Evolutionary conservation across 2,888 invertebrate genomes (phyloP), one percentile per base, ranked within the genome.

Genomic region (Allacma fusca): DNA sequence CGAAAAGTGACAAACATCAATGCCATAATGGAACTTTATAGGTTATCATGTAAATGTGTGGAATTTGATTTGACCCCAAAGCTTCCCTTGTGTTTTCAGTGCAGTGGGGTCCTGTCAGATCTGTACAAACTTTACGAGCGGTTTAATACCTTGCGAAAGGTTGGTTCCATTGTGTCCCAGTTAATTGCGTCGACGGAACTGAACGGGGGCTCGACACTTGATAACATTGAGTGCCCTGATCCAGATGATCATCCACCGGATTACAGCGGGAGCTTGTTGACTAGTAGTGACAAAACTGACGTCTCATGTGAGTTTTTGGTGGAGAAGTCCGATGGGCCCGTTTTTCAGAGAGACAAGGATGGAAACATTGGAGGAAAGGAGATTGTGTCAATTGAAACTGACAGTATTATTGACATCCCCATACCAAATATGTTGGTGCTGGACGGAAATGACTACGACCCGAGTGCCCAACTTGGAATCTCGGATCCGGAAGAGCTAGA

Each of bases 91-190:
- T 65, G 65, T 65, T 28, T 7, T n/a, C 7, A 26, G 1, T 65
- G 65, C 24, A 65, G 29, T n/a, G n/a, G 28, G 4, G n/a, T 65
- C 26, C 65, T 65, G 4, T 65, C 28, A 13, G 19, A 65, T 29
- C 16, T 65, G 28, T 28, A 28, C 29, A 65, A 65, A 65, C 65
- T 65, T 13, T 28, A 28, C 4, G 65, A 65, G n/a, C 26, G 24
- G 12, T 65, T 65, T 29, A 26, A 65, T 29, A 28, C 65, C 16
- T n/a, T 65, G 5, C 26, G 65, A 19, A 65, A 65, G 12, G 29
- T 28, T n/a, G 65, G 28, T n/a, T 65, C 65, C 1, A 1, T 65
- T 7, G 28, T 65, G 1, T 65, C 65, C 1, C 65, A 65, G 12
- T 19, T 65, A 7, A 65, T 65, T 28, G 65, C n/a, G 1, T 26